Evolutionary conservation across 2,888 invertebrate species (phyloP).

Genomic region (Tortricodes alternella): DNA sequence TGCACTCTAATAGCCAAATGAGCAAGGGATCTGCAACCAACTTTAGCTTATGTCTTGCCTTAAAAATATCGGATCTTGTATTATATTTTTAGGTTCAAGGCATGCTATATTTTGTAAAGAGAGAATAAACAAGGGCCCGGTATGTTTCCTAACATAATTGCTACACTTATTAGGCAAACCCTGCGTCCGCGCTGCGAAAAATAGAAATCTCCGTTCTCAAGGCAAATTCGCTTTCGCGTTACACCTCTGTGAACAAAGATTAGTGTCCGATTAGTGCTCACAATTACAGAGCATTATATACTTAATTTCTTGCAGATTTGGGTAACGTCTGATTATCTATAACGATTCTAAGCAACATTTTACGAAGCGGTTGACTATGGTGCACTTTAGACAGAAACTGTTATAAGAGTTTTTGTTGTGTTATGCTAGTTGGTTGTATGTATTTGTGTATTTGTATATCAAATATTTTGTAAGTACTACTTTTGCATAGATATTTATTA

Average conservation of each 20-base stretch:
- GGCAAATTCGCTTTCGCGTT: slow-evolving; percentile 60
- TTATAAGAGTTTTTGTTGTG: no score
- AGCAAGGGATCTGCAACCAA: no score
- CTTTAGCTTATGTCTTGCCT: no score
- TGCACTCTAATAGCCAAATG: no score
- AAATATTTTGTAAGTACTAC: no score
- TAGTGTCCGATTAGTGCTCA: slow-evolving; percentile 55
- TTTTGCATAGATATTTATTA: no score
- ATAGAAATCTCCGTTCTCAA: slow-evolving; percentile 69
- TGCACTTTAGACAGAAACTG: neutral
- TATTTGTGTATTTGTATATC: no score
- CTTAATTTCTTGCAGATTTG: slow-evolving; percentile 55
- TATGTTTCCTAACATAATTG: slow-evolving; percentile 43
- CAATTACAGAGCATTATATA: slow-evolving; percentile 62
- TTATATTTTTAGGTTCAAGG: neutral
- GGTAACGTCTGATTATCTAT: neutral
- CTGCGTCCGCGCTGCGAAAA: slow-evolving; percentile 54
- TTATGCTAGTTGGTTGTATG: no score
- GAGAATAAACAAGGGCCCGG: slow-evolving; percentile 34
- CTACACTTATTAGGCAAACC: slow-evolving; percentile 61
- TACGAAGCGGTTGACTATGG: neutral
- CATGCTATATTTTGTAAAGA: slow-evolving; percentile 1
- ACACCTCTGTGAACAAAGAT: slow-evolving; percentile 60
- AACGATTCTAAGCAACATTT: neutral
- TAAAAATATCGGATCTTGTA: no score